phyloP scores from a whole-genome alignment of 1,140 invertebrate species.

The Araneus ventricosus region DNA sequence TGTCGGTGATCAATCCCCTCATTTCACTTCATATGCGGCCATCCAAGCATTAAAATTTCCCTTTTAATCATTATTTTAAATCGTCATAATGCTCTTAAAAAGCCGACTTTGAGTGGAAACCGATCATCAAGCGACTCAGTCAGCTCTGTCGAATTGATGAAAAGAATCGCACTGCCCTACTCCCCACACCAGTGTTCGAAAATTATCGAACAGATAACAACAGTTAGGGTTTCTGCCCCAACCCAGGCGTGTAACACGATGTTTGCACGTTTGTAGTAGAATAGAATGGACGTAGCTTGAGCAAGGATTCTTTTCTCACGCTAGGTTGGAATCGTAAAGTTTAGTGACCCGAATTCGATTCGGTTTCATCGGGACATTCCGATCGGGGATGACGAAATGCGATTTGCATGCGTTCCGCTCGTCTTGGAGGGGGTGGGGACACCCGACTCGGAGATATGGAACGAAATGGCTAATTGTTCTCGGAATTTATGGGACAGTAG shows the following conservation, averaged over 20 bases:
- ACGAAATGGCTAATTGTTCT: neutral
- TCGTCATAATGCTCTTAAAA: neutral
- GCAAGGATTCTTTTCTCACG: neutral
- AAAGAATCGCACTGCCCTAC: neutral
- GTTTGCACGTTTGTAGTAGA: neutral
- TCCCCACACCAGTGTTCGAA: neutral
- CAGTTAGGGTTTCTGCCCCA: neutral
- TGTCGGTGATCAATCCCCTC: too few relatives aligned
- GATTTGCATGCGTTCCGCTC: neutral
- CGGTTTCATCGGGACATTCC: neutral
- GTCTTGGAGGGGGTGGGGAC: neutral
- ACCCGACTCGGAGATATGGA: neutral
- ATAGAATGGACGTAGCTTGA: neutral
- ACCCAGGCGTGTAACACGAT: neutral
- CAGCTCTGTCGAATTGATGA: conserved; percentile 7
- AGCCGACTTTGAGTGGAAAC: neutral
- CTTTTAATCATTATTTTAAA: neutral
- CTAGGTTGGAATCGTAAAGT: conserved; percentile 7
- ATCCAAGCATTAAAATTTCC: conserved; percentile 13
- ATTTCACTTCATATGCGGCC: neutral
- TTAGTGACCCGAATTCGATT: conserved; percentile 21
- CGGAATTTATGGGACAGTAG: neutral
- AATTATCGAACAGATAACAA: conserved; percentile 9
- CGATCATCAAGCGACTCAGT: neutral
- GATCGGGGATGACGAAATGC: neutral